These are phyloP conservation scores for Cataglyphis rosenhaueri DNA, from an alignment of 2,888 invertebrate species.

Conservation along the genomic window DNA sequence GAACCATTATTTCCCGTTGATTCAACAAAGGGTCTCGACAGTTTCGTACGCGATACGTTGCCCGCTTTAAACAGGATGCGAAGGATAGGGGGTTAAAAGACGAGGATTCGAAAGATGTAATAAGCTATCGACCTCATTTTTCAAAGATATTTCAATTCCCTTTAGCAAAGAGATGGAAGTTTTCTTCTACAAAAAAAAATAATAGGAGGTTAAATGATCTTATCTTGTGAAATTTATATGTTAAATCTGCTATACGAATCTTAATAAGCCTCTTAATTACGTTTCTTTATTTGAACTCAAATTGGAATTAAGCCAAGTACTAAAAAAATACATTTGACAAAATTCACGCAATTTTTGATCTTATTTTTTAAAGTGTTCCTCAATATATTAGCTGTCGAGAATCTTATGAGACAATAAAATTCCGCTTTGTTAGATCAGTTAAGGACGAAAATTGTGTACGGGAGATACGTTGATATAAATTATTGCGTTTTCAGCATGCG, in stretches of 20 bases:
- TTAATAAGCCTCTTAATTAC: background rate
- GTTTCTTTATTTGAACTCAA: background rate
- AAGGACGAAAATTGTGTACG: conserved; percentile 35
- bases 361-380: background rate
- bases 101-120: conserved; percentile 24
- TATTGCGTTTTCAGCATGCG: conserved; percentile 39
- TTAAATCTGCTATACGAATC: background rate
- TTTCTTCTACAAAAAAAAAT: background rate
- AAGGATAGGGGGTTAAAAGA: background rate
- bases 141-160: background rate
- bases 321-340: background rate
- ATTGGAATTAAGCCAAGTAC: background rate
- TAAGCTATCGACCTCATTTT: conserved; percentile 14
- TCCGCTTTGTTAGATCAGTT: conserved; percentile 25
- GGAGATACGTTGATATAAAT: conserved; percentile 25
- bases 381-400: background rate
- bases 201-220: background rate
- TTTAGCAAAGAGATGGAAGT: background rate
- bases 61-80: background rate
- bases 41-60: conserved; percentile 18
- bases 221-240: background rate
- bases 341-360: background rate
- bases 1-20: conserved; percentile 52
- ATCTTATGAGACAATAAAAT: background rate
- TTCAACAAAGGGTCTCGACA: conserved; percentile 44